Evolutionary conservation across 2,797 vertebrate species (phyloP).

Genomic region (Chelidonichthys spinosus): DNA sequence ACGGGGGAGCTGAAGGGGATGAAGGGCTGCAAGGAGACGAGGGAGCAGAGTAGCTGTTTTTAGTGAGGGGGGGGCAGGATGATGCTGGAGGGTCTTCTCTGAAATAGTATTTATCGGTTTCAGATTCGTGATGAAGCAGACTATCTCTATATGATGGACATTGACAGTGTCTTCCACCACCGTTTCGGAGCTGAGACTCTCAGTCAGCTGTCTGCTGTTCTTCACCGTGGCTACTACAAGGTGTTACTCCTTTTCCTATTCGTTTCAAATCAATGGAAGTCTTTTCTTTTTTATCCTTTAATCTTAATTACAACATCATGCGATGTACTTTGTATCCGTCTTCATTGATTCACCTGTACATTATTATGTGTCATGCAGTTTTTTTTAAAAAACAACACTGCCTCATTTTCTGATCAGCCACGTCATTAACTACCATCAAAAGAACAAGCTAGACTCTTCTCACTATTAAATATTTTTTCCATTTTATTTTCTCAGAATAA

Average conservation of each 20-base stretch:
- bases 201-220: slow-evolving; percentile 77
- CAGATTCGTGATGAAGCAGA: slow-evolving; percentile 65
- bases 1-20: too few species aligned
- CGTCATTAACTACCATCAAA: not conserved
- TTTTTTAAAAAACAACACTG: not conserved
- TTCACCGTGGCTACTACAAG: slow-evolving; percentile 83
- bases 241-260: slow-evolving; percentile 31
- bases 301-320: not conserved
- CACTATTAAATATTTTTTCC: not conserved
- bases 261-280: not conserved
- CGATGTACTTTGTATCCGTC: not conserved
- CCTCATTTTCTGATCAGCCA: not conserved
- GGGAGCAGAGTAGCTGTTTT: too few species aligned
- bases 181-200: slow-evolving; percentile 83
- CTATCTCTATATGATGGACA: slow-evolving; percentile 75
- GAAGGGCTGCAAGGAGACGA: too few species aligned
- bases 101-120: not conserved
- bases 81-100: not conserved
- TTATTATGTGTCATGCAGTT: not conserved
- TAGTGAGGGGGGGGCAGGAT: too few species aligned
- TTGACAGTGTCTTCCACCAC: slow-evolving; percentile 70
- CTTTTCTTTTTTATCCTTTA: not conserved
- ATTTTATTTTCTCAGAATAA: slow-evolving; percentile 19
- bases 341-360: not conserved
- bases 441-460: not conserved